A percentile compares a stretch with the other conserved stretches of the same genome.
These are phyloP conservation scores for Cyrtodaria siliqua DNA, from an alignment of 2,888 invertebrate species.

Conservation along the genomic window DNA sequence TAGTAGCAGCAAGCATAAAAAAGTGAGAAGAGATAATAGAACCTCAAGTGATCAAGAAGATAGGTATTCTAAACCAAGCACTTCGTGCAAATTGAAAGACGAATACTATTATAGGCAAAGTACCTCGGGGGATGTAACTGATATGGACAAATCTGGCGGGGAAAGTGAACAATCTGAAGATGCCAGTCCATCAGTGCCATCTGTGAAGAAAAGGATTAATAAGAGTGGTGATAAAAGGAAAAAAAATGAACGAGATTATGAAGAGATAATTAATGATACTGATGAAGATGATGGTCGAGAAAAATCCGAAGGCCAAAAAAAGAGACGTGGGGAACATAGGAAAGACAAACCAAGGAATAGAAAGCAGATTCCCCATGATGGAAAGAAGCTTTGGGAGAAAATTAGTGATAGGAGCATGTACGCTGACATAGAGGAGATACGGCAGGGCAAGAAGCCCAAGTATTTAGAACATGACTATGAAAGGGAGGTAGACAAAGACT, in stretches of 20 bases:
- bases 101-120: too few relatives aligned
- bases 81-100: too few relatives aligned
- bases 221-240: too few relatives aligned
- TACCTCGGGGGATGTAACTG: too few relatives aligned
- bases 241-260: not conserved
- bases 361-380: constrained; percentile 36
- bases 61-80: too few relatives aligned
- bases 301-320: constrained; percentile 19
- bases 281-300: constrained; percentile 15
- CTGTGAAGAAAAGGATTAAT: too few relatives aligned
- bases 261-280: constrained; percentile 6
- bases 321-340: constrained; percentile 4
- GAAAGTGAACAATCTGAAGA: too few relatives aligned
- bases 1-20: too few relatives aligned
- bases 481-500: constrained; percentile 2
- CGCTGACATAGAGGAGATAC: constrained; percentile 58
- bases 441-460: constrained; percentile 17
- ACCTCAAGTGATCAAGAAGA: too few relatives aligned
- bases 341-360: constrained; percentile 18
- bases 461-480: constrained; percentile 9
- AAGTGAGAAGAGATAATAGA: too few relatives aligned
- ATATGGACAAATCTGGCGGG: too few relatives aligned
- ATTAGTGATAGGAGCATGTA: constrained; percentile 55
- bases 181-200: too few relatives aligned
- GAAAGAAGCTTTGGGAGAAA: constrained; percentile 48